Percentiles rank a stretch among this genome's conserved stretches.
Conservation (phyloP, 2,797 vertebrate species). For the Champsocephalus gunnari region DNA sequence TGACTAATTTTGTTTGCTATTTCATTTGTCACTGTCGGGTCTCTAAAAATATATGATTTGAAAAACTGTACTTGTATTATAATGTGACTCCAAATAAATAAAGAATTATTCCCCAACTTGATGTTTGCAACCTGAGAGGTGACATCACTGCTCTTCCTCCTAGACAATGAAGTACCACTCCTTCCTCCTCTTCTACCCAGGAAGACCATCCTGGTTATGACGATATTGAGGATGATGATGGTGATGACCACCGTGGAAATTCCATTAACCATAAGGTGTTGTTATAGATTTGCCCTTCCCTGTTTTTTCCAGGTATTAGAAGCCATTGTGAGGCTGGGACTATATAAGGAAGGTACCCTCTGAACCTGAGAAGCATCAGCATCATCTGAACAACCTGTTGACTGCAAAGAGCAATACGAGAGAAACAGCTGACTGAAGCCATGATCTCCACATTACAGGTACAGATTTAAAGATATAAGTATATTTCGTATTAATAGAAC, state of each 20-base stretch:
- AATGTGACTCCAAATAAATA: too few species aligned
- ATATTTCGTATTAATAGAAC: neutral
- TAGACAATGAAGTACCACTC: slow-evolving; percentile 25
- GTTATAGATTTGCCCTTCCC: slow-evolving; percentile 27
- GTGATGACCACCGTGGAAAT: neutral
- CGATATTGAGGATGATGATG: neutral
- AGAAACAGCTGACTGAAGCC: slow-evolving; percentile 32
- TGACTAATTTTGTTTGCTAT: too few species aligned
- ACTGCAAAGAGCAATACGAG: slow-evolving; percentile 22
- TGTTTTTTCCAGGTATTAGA: slow-evolving; percentile 17
- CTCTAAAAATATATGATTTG: too few species aligned
- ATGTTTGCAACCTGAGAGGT: slow-evolving; percentile 24
- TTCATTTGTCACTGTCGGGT: too few species aligned
- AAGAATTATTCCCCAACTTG: slow-evolving; percentile 26
- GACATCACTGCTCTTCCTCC: slow-evolving; percentile 45
- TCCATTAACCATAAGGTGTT: slow-evolving; percentile 24
- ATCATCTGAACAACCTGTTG: slow-evolving; percentile 36
- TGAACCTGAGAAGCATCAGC: slow-evolving; percentile 41
- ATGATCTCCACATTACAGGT: slow-evolving; percentile 81
- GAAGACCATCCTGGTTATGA: neutral
- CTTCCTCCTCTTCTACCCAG: slow-evolving; percentile 14
- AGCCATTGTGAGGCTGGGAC: slow-evolving; percentile 9
- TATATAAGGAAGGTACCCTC: slow-evolving; percentile 73
- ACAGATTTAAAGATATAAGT: slow-evolving; percentile 3
- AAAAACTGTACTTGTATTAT: too few species aligned